Conservation (phyloP, 2,888 invertebrate species). For the Eueremaeus valkanovi region DNA sequence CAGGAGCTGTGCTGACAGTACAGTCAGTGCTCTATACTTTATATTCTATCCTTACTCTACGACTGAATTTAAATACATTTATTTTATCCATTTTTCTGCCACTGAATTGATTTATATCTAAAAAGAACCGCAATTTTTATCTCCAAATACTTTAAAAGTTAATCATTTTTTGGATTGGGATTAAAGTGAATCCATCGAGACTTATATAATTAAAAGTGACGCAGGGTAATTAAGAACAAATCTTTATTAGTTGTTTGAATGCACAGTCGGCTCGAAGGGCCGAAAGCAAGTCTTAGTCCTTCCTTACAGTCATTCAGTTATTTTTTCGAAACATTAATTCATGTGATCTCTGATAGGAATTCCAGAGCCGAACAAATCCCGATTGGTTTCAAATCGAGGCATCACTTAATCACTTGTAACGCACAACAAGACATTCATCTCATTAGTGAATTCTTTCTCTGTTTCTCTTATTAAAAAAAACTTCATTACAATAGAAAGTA, state of each 20-base stretch:
- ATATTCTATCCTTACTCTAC: too few species aligned
- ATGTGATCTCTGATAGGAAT: constrained; percentile 12
- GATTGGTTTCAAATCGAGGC: neutral
- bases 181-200: neutral
- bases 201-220: constrained; percentile 17
- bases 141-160: neutral
- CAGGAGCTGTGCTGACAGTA: too few species aligned
- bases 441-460: constrained; percentile 14
- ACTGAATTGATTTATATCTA: neutral
- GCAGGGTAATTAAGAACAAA: constrained; percentile 11
- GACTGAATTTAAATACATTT: too few species aligned
- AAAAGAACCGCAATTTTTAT: neutral
- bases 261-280: neutral
- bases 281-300: constrained; percentile 6
- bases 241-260: constrained; percentile 7
- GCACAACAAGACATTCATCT: constrained; percentile 2
- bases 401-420: constrained; percentile 30
- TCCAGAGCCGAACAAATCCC: constrained; percentile 4
- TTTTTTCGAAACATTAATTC: constrained; percentile 19
- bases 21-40: too few species aligned
- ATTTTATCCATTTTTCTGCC: neutral
- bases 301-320: neutral
- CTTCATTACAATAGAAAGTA: neutral
- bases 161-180: constrained; percentile 19
- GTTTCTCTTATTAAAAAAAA: constrained; percentile 21